Evolutionary conservation across 2,113 vertebrate genomes (phyloP).

Genomic region (rabbit (Oryctolagus cuniculus)): DNA sequence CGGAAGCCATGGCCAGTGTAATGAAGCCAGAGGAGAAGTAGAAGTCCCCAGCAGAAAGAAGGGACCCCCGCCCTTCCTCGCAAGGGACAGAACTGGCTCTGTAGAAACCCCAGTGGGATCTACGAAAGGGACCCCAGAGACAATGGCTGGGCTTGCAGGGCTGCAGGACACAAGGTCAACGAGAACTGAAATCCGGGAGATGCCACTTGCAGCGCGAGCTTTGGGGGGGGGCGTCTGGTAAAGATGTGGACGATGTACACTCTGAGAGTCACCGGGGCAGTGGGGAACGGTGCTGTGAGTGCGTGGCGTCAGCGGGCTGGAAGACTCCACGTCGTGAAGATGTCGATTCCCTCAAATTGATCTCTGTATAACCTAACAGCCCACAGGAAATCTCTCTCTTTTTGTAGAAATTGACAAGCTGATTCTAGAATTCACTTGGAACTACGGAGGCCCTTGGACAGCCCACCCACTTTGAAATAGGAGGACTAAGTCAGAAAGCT

Average conservation of each 20-base stretch:
- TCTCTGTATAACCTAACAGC: neutral
- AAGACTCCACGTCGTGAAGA: neutral
- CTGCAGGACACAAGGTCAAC: neutral
- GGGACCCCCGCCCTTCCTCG: neutral
- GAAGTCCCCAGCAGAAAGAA: neutral
- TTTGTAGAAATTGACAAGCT: neutral
- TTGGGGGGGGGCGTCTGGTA: neutral
- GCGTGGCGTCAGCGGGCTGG: fast-evolving
- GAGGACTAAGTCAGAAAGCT: neutral
- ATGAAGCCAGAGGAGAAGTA: neutral
- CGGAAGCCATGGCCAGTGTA: neutral
- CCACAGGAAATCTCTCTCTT: neutral
- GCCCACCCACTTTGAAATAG: neutral
- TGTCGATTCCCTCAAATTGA: neutral
- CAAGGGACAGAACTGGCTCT: neutral
- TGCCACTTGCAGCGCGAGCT: neutral
- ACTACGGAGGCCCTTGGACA: neutral
- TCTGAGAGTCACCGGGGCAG: neutral
- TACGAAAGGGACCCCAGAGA: neutral
- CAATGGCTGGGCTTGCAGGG: too few species aligned
- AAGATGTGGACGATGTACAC: neutral
- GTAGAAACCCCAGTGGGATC: neutral
- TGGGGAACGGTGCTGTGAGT: neutral
- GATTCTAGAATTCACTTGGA: neutral
- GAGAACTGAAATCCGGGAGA: neutral